Evolutionary conservation across 1,140 invertebrate species (phyloP).

Genomic region (Adelges cooleyi): DNA sequence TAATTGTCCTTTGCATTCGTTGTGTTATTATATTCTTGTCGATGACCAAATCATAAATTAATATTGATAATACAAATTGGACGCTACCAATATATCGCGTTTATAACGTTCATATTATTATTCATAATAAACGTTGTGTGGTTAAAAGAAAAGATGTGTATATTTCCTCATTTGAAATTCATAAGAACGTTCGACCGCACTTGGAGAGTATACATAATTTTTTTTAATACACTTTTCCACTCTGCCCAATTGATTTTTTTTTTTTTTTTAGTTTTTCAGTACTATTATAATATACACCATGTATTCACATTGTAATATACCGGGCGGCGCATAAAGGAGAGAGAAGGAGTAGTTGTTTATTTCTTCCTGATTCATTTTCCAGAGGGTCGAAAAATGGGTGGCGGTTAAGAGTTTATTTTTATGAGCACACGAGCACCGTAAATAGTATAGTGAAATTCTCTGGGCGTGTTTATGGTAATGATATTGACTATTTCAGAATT

Average conservation of each 20-base stretch:
- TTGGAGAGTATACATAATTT: background rate
- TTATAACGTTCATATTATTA: too few species aligned
- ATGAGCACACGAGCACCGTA: background rate
- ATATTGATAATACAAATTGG: too few species aligned
- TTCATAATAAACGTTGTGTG: too few species aligned
- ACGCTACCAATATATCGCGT: too few species aligned
- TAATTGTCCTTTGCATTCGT: too few species aligned
- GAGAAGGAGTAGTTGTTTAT: too few species aligned
- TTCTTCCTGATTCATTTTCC: background rate
- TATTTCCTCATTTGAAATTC: conserved; percentile 20
- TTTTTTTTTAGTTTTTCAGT: background rate
- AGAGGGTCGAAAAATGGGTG: conserved; percentile 25
- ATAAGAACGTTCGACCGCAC: background rate
- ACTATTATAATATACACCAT: background rate
- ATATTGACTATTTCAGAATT: conserved; percentile 16
- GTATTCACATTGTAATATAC: too few species aligned
- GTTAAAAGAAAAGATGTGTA: too few species aligned
- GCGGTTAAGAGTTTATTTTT: conserved; percentile 11
- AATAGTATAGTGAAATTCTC: conserved; percentile 12
- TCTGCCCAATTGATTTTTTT: conserved; percentile 13
- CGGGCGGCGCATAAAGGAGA: too few species aligned
- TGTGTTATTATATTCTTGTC: too few species aligned
- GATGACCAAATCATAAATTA: too few species aligned
- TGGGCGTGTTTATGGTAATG: conserved; percentile 25
- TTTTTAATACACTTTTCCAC: conserved; percentile 25